Evolutionary conservation across 2,888 invertebrate genomes (phyloP).

Genomic region (Rhingia campestris): DNA sequence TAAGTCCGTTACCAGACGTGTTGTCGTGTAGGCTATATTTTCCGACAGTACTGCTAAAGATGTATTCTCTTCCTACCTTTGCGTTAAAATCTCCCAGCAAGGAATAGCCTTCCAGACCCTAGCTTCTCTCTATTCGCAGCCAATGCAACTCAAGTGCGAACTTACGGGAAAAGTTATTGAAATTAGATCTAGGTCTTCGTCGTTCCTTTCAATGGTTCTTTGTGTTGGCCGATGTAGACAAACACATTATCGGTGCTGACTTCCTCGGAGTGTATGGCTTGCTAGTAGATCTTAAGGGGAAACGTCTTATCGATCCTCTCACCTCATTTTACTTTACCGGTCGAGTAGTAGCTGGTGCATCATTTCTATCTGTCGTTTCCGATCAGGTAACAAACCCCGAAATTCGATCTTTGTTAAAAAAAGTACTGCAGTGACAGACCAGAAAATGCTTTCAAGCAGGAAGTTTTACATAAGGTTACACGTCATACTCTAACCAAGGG

Average conservation of each 20-base stretch:
- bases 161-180: slow-evolving; percentile 11
- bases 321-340: slow-evolving; percentile 20
- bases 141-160: slow-evolving; percentile 57
- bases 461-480: neutral
- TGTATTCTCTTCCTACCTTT: no score
- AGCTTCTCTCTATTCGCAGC: slow-evolving; percentile 53
- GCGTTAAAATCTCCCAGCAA: no score
- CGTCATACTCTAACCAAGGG: slow-evolving; percentile 61
- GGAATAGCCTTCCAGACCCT: slow-evolving; percentile 4
- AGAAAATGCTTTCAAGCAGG: slow-evolving; percentile 15
- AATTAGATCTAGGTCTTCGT: slow-evolving; percentile 71
- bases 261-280: slow-evolving; percentile 57
- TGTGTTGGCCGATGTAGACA: slow-evolving; percentile 70
- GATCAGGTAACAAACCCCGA: neutral
- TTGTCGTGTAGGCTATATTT: no score
- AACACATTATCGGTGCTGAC: slow-evolving; percentile 74
- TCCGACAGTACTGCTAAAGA: no score
- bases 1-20: no score
- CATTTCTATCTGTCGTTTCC: slow-evolving; percentile 11
- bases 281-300: slow-evolving; percentile 46
- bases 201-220: slow-evolving; percentile 73
- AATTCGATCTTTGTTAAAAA: slow-evolving; percentile 5
- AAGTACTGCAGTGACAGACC: slow-evolving; percentile 7
- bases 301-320: slow-evolving; percentile 39
- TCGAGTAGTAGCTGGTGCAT: neutral